Base-by-base conservation (phyloP, 2,113 vertebrate species). In the Grammomys dolichurus region DNA sequence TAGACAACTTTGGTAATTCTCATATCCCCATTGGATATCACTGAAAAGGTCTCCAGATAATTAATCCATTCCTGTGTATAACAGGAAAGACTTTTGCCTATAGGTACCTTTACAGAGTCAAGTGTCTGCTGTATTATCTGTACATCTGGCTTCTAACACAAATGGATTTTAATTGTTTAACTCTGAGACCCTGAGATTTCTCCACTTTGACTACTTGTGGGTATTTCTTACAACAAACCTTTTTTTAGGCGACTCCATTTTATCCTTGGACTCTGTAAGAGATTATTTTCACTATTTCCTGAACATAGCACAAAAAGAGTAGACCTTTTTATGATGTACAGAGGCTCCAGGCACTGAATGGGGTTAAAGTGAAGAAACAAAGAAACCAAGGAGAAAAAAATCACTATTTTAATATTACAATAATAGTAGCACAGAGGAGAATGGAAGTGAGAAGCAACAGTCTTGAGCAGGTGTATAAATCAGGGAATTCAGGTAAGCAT, bases 71-170 rank as follows among this genome's bases (percentile, higher is more conserved):
- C 7, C 36, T 33, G 1, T 90, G 31, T 40, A 16, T 40, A 75
- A 13, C 5, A 26, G 7, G 10, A 93, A 24, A 85, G 46, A 67
- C 7, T 7, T 91, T 67, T 17, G 2, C 7, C 86, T 54, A 36
- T 5, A 56, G 24, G 13, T 14, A 8, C n/a, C 2, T 33, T 1
- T 3, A 10, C 7, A 19, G 28, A 67, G 65, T 4, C 6, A 0
- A 33, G 8, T 26, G 1, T 78, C n/a, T 67, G 31, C 19, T 20
- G 3, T 22, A 2, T 10, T 78, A 1, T 60, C 36, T 81, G 5
- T 12, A 76, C 2, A 63, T 67, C 58, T 0, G 7, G 7, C 14
- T 89, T 26, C 28, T 86, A 46, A 54, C 33, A 3, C 28, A n/a
- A 4, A 19, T 17, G 3, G 8, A 24, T 70, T 3, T 16, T 63